Percentiles rank a stretch among this genome's conserved stretches.
phyloP scores from a whole-genome alignment of 92 coral and sea anemone species.

The Epizoanthus scotinus region DNA sequence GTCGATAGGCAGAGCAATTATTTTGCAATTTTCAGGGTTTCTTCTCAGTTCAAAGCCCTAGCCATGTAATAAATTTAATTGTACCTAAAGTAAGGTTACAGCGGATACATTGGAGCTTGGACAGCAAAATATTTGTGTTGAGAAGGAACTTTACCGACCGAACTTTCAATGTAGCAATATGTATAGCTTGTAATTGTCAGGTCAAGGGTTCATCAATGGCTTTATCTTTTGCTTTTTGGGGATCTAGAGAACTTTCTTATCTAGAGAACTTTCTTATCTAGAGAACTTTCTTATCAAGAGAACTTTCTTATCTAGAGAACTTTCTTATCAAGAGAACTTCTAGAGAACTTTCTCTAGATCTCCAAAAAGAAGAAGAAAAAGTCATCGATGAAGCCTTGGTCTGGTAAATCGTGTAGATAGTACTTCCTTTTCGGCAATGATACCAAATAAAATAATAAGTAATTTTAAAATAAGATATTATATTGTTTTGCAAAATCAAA shows the following conservation, averaged over 20 bases:
- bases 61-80: not conserved
- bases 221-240: too few relatives aligned
- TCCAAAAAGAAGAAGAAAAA: too few relatives aligned
- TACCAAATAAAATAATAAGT: conserved; percentile 3
- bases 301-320: too few relatives aligned
- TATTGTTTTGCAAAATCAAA: conserved; percentile 6
- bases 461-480: conserved; percentile 26
- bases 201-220: too few relatives aligned
- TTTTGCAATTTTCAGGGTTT: too few relatives aligned
- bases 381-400: too few relatives aligned
- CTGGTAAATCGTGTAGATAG: conserved; percentile 17
- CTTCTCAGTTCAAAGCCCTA: not conserved
- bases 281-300: too few relatives aligned
- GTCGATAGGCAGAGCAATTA: too few relatives aligned
- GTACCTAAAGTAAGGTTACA: not conserved
- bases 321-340: too few relatives aligned
- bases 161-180: not conserved
- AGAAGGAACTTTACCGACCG: conserved; percentile 3
- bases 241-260: too few relatives aligned
- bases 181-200: conserved; percentile 30
- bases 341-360: too few relatives aligned
- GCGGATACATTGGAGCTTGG: not conserved
- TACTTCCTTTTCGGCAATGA: conserved; percentile 4
- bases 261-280: too few relatives aligned
- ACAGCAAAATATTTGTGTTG: not conserved